Base-by-base conservation (phyloP, 2,113 vertebrate species). In the Platycercus adscitus region DNA sequence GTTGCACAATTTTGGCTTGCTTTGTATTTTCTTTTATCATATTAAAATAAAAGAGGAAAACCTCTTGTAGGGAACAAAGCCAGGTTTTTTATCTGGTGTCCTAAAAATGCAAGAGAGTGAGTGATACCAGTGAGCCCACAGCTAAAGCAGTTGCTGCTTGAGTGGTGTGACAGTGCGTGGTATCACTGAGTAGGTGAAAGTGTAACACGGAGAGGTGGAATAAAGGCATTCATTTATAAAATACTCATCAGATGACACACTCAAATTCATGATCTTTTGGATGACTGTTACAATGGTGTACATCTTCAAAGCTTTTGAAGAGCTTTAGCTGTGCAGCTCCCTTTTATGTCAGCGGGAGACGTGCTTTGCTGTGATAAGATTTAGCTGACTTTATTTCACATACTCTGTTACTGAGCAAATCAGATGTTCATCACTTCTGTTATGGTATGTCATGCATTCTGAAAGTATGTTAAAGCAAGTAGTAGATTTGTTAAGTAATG, bases 291-390 rank as follows among this genome's bases (percentile, higher is more conserved):
- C 28, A 85, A 37, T 55, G 21, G 33, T 60, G 76, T 61, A 52
- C 23, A 6, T 55, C 72, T 82, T 81, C 68, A 86, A 86, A 91
- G n/a, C 24, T 19, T 75, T 92, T 83, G 82, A 77, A 80, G 49
- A 88, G 24, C 26, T 82, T 58, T 69, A 69, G 52, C 41, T 88
- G 26, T 77, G 68, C 44, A 55, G 31, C 41, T 93, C 41, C 12
- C 66, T 94, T 93, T 95, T 50, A 66, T 90, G 71, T 92, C 86
- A 83, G 82, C 37, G 63, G 76, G 76, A 94, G 44, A 93, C 44
- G 31, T 77, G 60, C 37, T 82, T 82, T 89, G n/a, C 63, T 93
- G 20, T 29, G 33, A 16, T 65, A 88, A 86, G 53, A 72, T 53
- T 88, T 86, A 65, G 21, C 31, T 88, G 71, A 35, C n/a, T 72